Conservation (phyloP, 2,888 invertebrate genomes). For the Boloria selene region DNA sequence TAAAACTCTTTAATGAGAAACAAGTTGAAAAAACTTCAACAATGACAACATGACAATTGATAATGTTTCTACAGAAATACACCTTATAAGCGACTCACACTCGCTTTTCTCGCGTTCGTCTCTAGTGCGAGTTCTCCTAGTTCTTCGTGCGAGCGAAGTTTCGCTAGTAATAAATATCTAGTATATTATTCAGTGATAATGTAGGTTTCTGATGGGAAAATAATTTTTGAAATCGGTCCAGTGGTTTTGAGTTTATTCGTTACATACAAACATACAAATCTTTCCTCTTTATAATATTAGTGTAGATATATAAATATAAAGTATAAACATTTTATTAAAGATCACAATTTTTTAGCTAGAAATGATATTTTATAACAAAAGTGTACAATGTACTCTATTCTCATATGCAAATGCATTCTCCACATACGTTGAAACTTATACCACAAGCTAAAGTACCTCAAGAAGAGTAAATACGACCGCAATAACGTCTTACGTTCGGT, state of each 20-base stretch:
- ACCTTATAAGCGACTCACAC: too few relatives aligned
- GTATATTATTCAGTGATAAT: too few relatives aligned
- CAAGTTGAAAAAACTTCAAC: background rate
- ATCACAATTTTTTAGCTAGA: background rate
- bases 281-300: too few relatives aligned
- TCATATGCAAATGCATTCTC: slow-evolving; percentile 17
- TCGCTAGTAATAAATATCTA: too few relatives aligned
- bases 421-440: slow-evolving; percentile 16
- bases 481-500: slow-evolving; percentile 7
- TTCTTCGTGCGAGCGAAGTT: too few relatives aligned
- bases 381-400: background rate
- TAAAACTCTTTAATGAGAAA: background rate
- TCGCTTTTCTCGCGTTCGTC: too few relatives aligned
- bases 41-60: background rate
- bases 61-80: background rate
- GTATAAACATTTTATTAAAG: slow-evolving; percentile 4
- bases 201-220: too few relatives aligned
- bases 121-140: too few relatives aligned
- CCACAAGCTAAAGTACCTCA: slow-evolving; percentile 3
- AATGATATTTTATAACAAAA: slow-evolving; percentile 6
- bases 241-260: too few relatives aligned
- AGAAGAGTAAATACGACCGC: background rate
- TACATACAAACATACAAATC: too few relatives aligned
- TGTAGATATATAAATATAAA: too few relatives aligned
- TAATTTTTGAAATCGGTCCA: too few relatives aligned